Percentiles rank a stretch among this genome's conserved stretches.
These are phyloP conservation scores for Eumacrocentrus americanus DNA, from an alignment of 2,888 invertebrate genomes.

Conservation along the genomic window DNA sequence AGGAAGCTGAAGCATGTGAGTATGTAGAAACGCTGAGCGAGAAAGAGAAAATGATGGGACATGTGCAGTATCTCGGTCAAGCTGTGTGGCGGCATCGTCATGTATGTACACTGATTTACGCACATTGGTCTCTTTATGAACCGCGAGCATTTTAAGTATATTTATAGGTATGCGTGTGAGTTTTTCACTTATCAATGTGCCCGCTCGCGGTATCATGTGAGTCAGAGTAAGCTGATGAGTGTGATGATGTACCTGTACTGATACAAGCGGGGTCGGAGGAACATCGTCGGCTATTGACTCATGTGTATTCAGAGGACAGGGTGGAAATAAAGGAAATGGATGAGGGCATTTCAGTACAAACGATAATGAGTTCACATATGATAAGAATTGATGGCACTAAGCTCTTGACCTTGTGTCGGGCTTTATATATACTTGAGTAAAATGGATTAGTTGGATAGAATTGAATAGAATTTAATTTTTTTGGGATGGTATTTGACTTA, in stretches of 20 bases:
- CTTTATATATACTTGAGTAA: no score
- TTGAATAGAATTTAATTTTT: no score
- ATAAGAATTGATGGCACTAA: not conserved
- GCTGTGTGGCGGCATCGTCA: conserved; percentile 18
- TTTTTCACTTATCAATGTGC: not conserved
- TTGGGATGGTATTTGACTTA: no score
- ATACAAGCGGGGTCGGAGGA: not conserved
- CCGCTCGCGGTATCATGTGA: not conserved
- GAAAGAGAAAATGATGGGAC: conserved; percentile 22
- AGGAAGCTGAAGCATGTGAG: not conserved
- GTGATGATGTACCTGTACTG: no score
- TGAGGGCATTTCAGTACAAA: not conserved
- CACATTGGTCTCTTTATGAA: no score
- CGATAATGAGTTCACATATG: not conserved
- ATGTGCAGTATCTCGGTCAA: conserved; percentile 39
- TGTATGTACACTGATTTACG: not conserved
- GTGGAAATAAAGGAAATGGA: not conserved
- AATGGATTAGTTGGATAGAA: no score
- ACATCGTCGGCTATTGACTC: not conserved
- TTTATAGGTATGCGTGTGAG: not conserved
- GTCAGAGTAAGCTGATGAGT: not conserved
- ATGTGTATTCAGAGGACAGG: no score
- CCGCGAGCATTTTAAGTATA: no score
- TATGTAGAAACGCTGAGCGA: conserved; percentile 6
- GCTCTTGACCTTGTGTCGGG: no score